phyloP scores from a whole-genome alignment of 2,113 vertebrate species.

The Tragelaphus imberbis region DNA sequence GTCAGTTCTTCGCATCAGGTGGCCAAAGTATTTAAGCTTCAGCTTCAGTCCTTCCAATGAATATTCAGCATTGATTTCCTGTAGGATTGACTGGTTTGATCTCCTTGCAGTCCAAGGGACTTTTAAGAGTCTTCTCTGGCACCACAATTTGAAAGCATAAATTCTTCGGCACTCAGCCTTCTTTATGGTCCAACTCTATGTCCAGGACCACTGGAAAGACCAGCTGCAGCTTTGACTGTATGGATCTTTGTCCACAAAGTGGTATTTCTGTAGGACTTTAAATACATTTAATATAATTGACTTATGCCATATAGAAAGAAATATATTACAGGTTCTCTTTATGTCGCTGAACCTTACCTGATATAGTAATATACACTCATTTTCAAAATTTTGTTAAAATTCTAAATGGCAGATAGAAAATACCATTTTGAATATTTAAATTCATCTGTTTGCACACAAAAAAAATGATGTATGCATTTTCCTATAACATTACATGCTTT shows the following conservation, averaged over 20 bases:
- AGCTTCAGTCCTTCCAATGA: not conserved
- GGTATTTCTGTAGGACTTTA: not conserved
- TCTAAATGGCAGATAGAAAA: not conserved
- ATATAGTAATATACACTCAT: not conserved
- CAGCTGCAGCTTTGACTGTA: not conserved
- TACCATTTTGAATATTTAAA: not conserved
- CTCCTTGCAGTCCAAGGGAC: not conserved
- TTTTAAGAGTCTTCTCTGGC: not conserved
- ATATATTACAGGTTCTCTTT: not conserved
- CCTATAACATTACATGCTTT: not conserved
- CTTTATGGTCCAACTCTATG: not conserved
- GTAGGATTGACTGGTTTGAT: not conserved
- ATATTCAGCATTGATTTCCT: not conserved
- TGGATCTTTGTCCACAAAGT: not conserved
- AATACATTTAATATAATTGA: not conserved
- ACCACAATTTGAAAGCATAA: not conserved
- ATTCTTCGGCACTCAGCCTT: not conserved
- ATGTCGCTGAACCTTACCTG: not conserved
- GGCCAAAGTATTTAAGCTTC: not conserved
- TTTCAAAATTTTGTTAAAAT: not conserved
- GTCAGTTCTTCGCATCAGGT: not conserved
- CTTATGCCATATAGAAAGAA: not conserved
- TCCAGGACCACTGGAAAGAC: not conserved
- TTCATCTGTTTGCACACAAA: not conserved
- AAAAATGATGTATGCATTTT: not conserved